Base-by-base conservation (phyloP, 2,888 invertebrate genomes). In the Schizaphis graminum region DNA sequence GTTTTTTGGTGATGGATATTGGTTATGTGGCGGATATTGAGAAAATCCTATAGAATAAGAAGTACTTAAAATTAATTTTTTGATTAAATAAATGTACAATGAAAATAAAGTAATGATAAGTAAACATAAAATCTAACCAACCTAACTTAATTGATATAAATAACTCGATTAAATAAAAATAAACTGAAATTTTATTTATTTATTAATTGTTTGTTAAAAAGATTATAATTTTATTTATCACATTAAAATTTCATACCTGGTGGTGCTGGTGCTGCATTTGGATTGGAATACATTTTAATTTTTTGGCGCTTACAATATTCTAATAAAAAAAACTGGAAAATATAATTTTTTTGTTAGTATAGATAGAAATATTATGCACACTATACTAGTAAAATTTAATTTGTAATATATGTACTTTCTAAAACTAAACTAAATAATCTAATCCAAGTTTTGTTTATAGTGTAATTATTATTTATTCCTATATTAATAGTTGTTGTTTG, bases 11-110 rank as follows among this genome's bases (percentile, higher is more conserved):
- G 89, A 61, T 67, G 93, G 93, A 61, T 93, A 90, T 49, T 94
- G 94, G 35, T 86, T 89, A 44, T 91, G 53, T 41, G 91, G 44
- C 47, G 89, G 91, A 91, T 91, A 94, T 53, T 61, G 94, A 67
- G 90, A 53, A 91, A 86, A 94, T 67, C 91, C 94, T 94, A 84
- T 86, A 53, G 3, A 89, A 77, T 35, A 87, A 61, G 26, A 92
- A 49, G 8, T n/a, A 24, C 10, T 26, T 44, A 44, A n/a, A 67
- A 35, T 67, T 67, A 67, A 16, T 67, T 67, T 13, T n/a, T 67
- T n/a, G n/a, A 1, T 11, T 67, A 3, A 67, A n/a, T 21, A 56
- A 26, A 1, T 41, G 41, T 77, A 77, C 0, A 57, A 57, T 13
- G 41, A 77, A 21, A 41, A 77, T 77, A 47, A 61, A 28, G 3